Evolutionary conservation across 2,113 vertebrate genomes (phyloP).

Genomic region (Monopterus albus): DNA sequence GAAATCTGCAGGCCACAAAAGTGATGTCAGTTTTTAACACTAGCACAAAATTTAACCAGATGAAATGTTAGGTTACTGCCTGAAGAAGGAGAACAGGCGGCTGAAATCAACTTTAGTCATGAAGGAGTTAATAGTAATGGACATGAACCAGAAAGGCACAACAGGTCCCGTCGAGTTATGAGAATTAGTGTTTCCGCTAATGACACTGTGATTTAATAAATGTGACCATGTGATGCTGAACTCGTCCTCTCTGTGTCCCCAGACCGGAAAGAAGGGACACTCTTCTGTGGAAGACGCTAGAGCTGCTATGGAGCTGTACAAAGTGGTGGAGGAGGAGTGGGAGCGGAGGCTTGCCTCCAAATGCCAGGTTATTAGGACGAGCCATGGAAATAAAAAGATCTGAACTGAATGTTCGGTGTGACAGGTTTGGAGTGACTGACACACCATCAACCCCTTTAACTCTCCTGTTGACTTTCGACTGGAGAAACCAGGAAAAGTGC

Average conservation of each 20-base stretch:
- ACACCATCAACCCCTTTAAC: too few species aligned
- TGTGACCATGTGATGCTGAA: background rate
- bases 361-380: background rate
- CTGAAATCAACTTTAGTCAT: too few species aligned
- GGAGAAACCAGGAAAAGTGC: too few species aligned
- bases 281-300: conserved; percentile 93
- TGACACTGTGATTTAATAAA: background rate
- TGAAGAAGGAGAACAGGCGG: too few species aligned
- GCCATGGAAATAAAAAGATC: background rate
- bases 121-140: too few species aligned
- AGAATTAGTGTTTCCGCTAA: background rate
- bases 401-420: background rate
- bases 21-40: too few species aligned
- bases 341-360: conserved; percentile 80
- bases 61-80: too few species aligned
- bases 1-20: too few species aligned
- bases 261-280: conserved; percentile 88
- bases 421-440: background rate
- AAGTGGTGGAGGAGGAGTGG: conserved; percentile 89
- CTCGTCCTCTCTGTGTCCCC: conserved; percentile 40
- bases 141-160: too few species aligned
- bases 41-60: too few species aligned
- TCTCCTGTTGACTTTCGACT: too few species aligned
- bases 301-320: conserved; percentile 95
- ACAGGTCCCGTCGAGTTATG: too few species aligned